phyloP scores from a whole-genome alignment of 2,888 invertebrate genomes.

The Zonitis immaculata region DNA sequence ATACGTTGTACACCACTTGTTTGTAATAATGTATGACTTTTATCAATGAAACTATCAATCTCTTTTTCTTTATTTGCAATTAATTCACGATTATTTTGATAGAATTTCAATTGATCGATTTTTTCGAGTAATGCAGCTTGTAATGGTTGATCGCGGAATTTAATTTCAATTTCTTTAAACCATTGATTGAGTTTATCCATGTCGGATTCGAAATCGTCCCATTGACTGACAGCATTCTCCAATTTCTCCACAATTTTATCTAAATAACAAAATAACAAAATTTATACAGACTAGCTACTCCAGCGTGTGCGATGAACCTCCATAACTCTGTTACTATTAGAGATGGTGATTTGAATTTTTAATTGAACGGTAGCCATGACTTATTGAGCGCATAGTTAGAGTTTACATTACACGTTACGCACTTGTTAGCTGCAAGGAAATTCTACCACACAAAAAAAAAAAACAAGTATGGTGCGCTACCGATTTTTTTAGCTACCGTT shows the following conservation, averaged over 20 bases:
- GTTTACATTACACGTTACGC: too few species aligned
- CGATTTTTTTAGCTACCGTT: too few species aligned
- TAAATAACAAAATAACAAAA: conserved; percentile 21
- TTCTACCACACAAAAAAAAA: too few species aligned
- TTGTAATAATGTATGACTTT: conserved; percentile 80
- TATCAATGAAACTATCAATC: conserved; percentile 84
- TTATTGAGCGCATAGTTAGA: too few species aligned
- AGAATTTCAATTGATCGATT: conserved; percentile 64
- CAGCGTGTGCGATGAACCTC: too few species aligned
- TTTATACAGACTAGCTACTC: too few species aligned
- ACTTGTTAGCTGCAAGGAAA: too few species aligned
- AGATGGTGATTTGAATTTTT: too few species aligned
- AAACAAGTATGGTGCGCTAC: too few species aligned
- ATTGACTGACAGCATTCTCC: conserved; percentile 69
- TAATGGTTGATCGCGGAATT: conserved; percentile 80
- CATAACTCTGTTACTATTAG: too few species aligned
- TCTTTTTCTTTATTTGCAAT: conserved; percentile 77
- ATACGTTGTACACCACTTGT: conserved; percentile 79
- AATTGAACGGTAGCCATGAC: too few species aligned
- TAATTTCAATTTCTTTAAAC: conserved; percentile 79
- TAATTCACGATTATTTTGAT: conserved; percentile 68
- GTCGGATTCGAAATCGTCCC: conserved; percentile 82
- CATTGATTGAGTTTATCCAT: conserved; percentile 78
- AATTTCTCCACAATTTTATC: conserved; percentile 68
- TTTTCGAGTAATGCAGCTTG: conserved; percentile 80